Evolutionary conservation across 2,797 vertebrate genomes (phyloP), one percentile per base, ranked within the genome.

Genomic region (Dendrocincla tyrannina): DNA sequence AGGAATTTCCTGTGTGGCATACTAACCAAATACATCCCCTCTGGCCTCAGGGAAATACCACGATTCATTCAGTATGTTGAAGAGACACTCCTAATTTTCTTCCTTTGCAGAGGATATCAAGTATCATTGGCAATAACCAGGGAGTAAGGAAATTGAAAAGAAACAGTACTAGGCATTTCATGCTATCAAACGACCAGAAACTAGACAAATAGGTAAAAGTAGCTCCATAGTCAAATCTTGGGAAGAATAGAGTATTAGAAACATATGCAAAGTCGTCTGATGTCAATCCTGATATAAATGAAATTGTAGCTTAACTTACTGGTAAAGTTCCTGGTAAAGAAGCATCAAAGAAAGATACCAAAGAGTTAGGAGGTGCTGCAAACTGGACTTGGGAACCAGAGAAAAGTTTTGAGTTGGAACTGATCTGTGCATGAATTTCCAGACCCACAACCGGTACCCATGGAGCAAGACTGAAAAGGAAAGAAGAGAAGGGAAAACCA

Each of bases 341-440:
- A 33, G 99, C 99, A 96, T 99, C 99, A 95, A 99, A 99, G 97
- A 99, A 99, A 23, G 99, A 99, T 46, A 99, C 99, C 91, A 98
- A 97, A 74, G 99, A 99, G 96, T 99, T 99, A 32, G 99, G 99
- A 85, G 99, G 99, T 63, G 99, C 98, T 62, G 98, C 98, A 98
- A 99, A 99, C 75, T 96, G 92, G 72, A 99, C 99, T 59, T 96
- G 80, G 53, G 99, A 99, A 92, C 98, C 98, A 22, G 99, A 99
- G 97, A 99, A 99, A 72, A 99, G 98, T 95, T 99, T 99, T 64
- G 99, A 99, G 76, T 97, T 98, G 75, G 99, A 99, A 88, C 98
- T 98, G 93, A 99, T 99, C 97, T 99, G 99, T 33, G 99, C 99
- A 46, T 99, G 99, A 96, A 99, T 97, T 98, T 99, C 99, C 97